Evolutionary conservation across 2,113 vertebrate genomes (phyloP).

Genomic region (Manacus vitellinus): DNA sequence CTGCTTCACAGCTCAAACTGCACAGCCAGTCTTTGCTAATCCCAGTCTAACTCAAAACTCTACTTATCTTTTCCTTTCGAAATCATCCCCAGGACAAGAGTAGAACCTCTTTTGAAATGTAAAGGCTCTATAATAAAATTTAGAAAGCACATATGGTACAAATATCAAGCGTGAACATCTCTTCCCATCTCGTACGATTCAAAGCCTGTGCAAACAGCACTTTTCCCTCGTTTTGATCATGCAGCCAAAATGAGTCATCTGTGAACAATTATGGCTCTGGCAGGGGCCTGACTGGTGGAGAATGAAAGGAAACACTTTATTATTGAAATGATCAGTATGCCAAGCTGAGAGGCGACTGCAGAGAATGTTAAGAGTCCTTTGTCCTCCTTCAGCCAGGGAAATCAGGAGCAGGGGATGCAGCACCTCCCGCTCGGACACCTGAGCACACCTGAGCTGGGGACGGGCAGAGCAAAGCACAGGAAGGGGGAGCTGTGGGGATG

Average conservation of each 20-base stretch:
- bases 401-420: background rate
- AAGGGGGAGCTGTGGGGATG: background rate
- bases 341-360: conserved; percentile 39
- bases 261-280: conserved; percentile 72
- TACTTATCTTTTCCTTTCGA: background rate
- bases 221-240: conserved; percentile 62
- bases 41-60: background rate
- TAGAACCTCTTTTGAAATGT: conserved; percentile 55
- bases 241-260: conserved; percentile 72
- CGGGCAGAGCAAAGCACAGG: background rate
- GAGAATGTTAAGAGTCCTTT: conserved; percentile 46
- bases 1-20: background rate
- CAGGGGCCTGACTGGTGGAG: conserved; percentile 53
- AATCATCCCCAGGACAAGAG: conserved; percentile 45
- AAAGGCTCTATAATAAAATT: conserved; percentile 50
- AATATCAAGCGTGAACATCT: conserved; percentile 61
- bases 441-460: background rate
- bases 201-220: conserved; percentile 60
- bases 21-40: background rate
- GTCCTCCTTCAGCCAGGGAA: conserved; percentile 41
- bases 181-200: conserved; percentile 53
- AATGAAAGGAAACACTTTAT: conserved; percentile 74
- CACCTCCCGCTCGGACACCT: background rate
- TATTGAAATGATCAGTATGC: conserved; percentile 52
- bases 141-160: conserved; percentile 63